phyloP scores from a whole-genome alignment of 2,113 vertebrate genomes.

The Oncorhynchus masou region DNA sequence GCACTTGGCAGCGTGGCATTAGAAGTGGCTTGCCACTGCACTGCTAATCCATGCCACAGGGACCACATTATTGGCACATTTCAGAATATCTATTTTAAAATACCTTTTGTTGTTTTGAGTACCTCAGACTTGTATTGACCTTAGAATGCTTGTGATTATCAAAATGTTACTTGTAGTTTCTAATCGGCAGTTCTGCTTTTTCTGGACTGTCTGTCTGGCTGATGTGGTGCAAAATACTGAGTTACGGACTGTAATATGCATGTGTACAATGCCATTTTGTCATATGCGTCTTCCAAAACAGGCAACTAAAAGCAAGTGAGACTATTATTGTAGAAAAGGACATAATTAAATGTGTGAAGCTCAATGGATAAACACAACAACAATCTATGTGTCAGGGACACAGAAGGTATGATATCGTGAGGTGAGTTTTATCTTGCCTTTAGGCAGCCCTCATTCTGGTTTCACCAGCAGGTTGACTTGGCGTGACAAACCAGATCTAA shows the following conservation, averaged over 20 bases:
- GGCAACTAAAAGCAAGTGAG: constrained; percentile 16
- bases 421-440: not conserved
- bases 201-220: constrained; percentile 41
- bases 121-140: constrained; percentile 67
- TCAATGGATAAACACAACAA: not conserved
- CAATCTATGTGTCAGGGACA: not conserved
- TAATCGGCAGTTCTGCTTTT: constrained; percentile 59
- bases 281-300: not conserved
- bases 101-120: constrained; percentile 65
- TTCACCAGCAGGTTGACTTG: not conserved
- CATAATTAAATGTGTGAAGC: constrained; percentile 6
- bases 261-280: constrained; percentile 44
- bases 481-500: too few species aligned
- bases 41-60: constrained; percentile 62
- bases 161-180: constrained; percentile 56
- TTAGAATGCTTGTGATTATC: constrained; percentile 59
- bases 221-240: constrained; percentile 56
- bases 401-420: not conserved
- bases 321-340: constrained; percentile 8
- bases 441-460: not conserved
- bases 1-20: constrained; percentile 61
- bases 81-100: constrained; percentile 67
- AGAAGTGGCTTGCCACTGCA: constrained; percentile 68
- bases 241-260: constrained; percentile 24
- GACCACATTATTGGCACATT: constrained; percentile 73